Evolutionary conservation across 1,140 invertebrate species (phyloP), one percentile per base, ranked within the genome.

Genomic region (Polypedilum pembai): DNA sequence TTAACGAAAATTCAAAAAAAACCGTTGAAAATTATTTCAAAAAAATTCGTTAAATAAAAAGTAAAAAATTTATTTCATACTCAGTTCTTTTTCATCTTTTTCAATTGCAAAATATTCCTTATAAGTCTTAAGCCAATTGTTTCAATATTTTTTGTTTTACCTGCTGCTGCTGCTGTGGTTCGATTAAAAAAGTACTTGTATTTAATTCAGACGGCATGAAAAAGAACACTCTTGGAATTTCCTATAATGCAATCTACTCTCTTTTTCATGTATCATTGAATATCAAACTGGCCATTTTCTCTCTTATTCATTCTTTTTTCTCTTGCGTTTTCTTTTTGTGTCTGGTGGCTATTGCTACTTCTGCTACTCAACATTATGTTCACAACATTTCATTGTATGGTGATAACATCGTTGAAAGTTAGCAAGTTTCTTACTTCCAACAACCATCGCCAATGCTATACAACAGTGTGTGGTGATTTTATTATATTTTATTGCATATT

Each of bases 261-360:
- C n/a, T 56, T 56, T 56, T 56, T 56, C 45, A 56, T 56, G 45
- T 56, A 56, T 56, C 45, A 56, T 56, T 56, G 45, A 56, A 56
- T 56, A 56, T 56, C 45, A 56, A 33, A 56, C 45, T 56, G 41
- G 8, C 24, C 24, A 33, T n/a, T n/a, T n/a, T n/a, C n/a, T n/a
- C n/a, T n/a, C n/a, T n/a, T n/a, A n/a, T n/a, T n/a, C n/a, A n/a
- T 33, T 33, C 24, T 33, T 33, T 33, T 33, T 33, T 33, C 24
- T 33, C 24, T 33, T 33, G 24, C 24, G 10, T 56, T n/a, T 15
- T 12, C 45, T 56, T 56, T 15, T 56, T 12, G 12, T 56, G 45
- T 56, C 45, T 56, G 45, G 45, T 56, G 45, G 45, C 45, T 56
- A 56, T 56, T 12, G 45, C 45, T 45, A 45, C 41, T 56, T n/a